Evolutionary conservation across 2,113 vertebrate genomes (phyloP).

Genomic region (Cavia porcellus): DNA sequence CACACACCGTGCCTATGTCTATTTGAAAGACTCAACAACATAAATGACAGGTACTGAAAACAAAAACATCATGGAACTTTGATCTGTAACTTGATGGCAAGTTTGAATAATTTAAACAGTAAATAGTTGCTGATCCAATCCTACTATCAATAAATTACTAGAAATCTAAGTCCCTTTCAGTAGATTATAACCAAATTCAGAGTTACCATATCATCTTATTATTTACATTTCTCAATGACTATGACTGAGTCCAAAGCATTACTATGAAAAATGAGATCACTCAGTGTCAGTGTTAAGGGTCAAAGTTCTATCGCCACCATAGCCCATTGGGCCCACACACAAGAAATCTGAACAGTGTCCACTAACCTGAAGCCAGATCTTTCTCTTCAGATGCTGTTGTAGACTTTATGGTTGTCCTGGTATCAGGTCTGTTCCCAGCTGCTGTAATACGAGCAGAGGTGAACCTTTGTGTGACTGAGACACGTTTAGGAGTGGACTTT

Average conservation of each 20-base stretch:
- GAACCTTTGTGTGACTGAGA: constrained; percentile 52
- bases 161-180: not conserved
- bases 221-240: not conserved
- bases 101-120: not conserved
- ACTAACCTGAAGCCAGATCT: constrained; percentile 62
- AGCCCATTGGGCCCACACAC: not conserved
- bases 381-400: not conserved
- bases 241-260: not conserved
- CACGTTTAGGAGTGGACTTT: constrained; percentile 35
- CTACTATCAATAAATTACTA: not conserved
- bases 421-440: not conserved
- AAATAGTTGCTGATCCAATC: not conserved
- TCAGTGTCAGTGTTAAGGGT: not conserved
- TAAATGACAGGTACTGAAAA: not conserved
- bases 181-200: constrained; percentile 22
- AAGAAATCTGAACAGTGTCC: not conserved
- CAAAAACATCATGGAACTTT: not conserved
- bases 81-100: not conserved
- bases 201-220: not conserved
- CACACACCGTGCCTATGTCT: not conserved
- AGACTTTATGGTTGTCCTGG: not conserved
- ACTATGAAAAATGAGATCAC: not conserved
- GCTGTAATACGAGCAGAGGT: constrained; percentile 72
- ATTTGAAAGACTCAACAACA: not conserved
- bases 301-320: not conserved